phyloP scores from a whole-genome alignment of 2,888 invertebrate species.

The Laspeyria flexula region DNA sequence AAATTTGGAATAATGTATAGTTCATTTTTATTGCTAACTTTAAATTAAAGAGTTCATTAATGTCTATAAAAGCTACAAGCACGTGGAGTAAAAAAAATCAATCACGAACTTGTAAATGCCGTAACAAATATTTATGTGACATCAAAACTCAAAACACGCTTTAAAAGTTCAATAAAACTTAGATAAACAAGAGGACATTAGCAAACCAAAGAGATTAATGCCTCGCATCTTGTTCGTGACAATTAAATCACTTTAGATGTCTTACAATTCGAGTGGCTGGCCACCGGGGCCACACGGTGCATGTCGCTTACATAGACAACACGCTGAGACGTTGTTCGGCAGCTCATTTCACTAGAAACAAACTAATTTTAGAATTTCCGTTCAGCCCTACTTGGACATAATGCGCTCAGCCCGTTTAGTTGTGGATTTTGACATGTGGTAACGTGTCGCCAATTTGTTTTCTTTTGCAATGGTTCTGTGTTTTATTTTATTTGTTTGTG shows the following conservation, averaged over 20 bases:
- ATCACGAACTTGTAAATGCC: not conserved
- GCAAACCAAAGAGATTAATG: constrained; percentile 60
- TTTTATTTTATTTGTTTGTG: constrained; percentile 43
- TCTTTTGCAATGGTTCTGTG: constrained; percentile 36
- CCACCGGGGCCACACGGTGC: constrained; percentile 69
- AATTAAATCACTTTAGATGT: constrained; percentile 80
- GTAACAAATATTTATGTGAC: not conserved
- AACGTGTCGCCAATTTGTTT: constrained; percentile 46
- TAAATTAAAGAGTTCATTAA: too few species aligned
- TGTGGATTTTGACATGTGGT: constrained; percentile 62
- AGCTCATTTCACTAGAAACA: constrained; percentile 78
- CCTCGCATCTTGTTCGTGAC: constrained; percentile 61
- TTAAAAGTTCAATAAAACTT: constrained; percentile 37
- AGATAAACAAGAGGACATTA: constrained; percentile 47
- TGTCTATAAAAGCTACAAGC: too few species aligned
- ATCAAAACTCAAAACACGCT: constrained; percentile 15
- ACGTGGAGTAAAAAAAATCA: not conserved
- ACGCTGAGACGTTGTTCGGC: constrained; percentile 66
- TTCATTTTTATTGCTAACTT: too few species aligned
- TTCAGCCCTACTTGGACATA: constrained; percentile 77
- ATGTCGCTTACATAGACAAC: constrained; percentile 72
- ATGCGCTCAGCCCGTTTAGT: constrained; percentile 74
- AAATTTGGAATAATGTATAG: too few species aligned
- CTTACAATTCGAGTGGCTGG: constrained; percentile 60
- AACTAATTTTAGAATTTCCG: constrained; percentile 84